phyloP scores from a whole-genome alignment of 2,113 vertebrate species.

The Strix uralensis region DNA sequence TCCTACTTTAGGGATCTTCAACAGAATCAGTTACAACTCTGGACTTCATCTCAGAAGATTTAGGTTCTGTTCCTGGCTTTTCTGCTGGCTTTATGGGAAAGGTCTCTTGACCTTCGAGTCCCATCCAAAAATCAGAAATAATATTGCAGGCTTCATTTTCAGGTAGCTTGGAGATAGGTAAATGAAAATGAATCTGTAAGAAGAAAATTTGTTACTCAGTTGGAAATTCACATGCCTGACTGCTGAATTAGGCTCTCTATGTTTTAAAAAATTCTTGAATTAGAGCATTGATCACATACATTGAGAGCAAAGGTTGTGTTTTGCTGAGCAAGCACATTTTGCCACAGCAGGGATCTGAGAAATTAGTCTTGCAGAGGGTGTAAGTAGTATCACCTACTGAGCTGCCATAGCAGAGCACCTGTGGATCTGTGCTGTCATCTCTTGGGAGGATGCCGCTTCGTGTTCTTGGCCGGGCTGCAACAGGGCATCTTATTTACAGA shows the following conservation, averaged over 20 bases:
- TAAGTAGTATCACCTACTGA: neutral
- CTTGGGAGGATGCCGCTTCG: fast-evolving
- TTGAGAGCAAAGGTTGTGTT: neutral
- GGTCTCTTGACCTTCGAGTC: neutral
- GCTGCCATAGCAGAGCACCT: neutral
- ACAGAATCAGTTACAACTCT: neutral
- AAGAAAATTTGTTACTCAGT: neutral
- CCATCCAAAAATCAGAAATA: neutral
- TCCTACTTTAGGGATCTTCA: neutral
- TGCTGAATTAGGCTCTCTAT: neutral
- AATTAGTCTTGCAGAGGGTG: neutral
- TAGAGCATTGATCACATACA: neutral
- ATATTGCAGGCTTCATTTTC: neutral
- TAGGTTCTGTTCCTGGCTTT: neutral
- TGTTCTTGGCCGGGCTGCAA: neutral
- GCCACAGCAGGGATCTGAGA: neutral
- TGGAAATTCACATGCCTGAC: neutral
- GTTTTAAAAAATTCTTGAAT: neutral
- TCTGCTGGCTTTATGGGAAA: neutral
- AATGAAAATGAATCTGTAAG: neutral
- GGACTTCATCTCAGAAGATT: neutral
- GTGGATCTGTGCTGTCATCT: neutral
- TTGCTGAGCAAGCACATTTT: neutral
- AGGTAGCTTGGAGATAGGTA: neutral
- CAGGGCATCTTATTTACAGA: neutral